A percentile compares a stretch with the other conserved stretches of the same genome.
phyloP scores from a whole-genome alignment of 2,888 invertebrate species.

The Scelioninae gen. 2 region DNA sequence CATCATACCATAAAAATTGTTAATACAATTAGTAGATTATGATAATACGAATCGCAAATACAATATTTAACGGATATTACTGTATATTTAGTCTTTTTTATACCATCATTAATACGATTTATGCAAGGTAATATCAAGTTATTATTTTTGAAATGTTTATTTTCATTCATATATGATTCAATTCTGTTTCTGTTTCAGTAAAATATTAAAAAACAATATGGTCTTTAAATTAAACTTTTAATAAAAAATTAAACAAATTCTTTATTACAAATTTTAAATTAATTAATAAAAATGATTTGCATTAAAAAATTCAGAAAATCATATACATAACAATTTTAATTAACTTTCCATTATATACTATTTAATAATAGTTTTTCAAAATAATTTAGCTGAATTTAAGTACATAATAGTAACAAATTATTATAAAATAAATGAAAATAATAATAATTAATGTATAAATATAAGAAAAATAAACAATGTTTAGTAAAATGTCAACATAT shows the following conservation, averaged over 20 bases:
- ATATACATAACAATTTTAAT: not conserved
- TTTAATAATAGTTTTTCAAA: not conserved
- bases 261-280: not conserved
- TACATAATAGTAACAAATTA: too few relatives aligned
- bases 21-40: constrained; percentile 2
- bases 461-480: not conserved
- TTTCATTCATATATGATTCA: constrained; percentile 2
- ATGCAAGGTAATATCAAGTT: constrained; percentile 1
- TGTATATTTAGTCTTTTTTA: not conserved
- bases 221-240: not conserved
- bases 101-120: not conserved
- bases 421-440: not conserved
- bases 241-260: not conserved
- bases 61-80: constrained; percentile 1
- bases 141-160: constrained; percentile 8
- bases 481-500: too few relatives aligned
- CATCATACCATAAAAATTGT: constrained; percentile 9
- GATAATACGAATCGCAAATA: constrained; percentile 4
- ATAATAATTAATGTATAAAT: not conserved
- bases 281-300: not conserved
- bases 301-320: not conserved
- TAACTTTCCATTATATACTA: not conserved
- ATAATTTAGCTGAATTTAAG: not conserved
- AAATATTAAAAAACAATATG: not conserved
- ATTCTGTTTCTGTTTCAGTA: not conserved